Evolutionary conservation across 1,140 invertebrate genomes (phyloP), one percentile per base, ranked within the genome.

Genomic region (Lerema accius): DNA sequence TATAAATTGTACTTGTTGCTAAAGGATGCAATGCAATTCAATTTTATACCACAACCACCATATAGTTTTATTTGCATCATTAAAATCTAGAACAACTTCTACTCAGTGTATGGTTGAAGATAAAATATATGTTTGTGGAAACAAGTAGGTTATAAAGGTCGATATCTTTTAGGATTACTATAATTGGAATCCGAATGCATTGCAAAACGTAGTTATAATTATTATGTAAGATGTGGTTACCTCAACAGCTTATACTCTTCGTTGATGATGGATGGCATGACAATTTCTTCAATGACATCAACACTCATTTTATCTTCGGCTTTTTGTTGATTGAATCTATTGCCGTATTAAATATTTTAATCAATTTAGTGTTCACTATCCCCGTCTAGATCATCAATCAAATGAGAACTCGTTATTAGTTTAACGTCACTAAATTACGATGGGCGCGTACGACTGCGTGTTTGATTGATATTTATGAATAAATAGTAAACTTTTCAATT

Each of bases 371-470:
- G 61, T 69, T 58, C 55, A 61, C 67, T 80, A 79, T 82, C 77
- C 74, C 63, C 67, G 62, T 64, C 51, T 65, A 63, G 60, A 81
- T 78, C 80, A 88, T 88, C 79, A 84, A 86, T 88, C 83, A 88
- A 80, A 63, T 50, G 68, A 73, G 75, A 82, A 80, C 74, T 78
- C 71, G 75, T 80, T 77, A 78, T 79, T 74, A 73, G 59, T 59
- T 65, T 66, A 71, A 72, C 69, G 62, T 80, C 65, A 79, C 67
- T 69, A 80, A 69, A 69, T 73, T 51, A 53, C 37, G 37, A 53
- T 51, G n/a, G 17, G 15, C 14, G 15, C 11, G 15, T 51, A 51
- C 28, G 35, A 17, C 10, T 51, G 32, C 14, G 14, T 51, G 1
- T 51, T 19, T 17, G 32, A 51, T n/a, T 51, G 49, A 39, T 51